Base-by-base conservation (phyloP, 2,113 vertebrate genomes). In the Tragelaphus imberbis region DNA sequence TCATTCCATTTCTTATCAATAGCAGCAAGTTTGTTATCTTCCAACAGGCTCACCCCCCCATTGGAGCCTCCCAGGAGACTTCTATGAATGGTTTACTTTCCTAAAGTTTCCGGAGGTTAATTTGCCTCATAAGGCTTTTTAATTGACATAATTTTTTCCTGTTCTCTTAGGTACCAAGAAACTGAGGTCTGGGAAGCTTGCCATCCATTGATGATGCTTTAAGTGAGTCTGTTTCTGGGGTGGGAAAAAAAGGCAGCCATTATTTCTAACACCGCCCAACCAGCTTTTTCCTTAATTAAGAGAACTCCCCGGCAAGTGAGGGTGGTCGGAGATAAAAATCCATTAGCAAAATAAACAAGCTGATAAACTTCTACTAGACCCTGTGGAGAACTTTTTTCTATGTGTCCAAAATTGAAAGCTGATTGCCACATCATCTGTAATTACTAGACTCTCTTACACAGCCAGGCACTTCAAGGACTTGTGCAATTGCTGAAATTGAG, bases 21-120 rank as follows among this genome's bases (percentile, higher is more conserved):
- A 40, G 36, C 49, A 65, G 53, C 63, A 59, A n/a, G 27, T 23
- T 27, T 7, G 36, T 21, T 33, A 12, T 95, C 68, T 79, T 7
- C 7, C 30, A 30, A 12, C 4, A 7, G 4, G 2, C 16, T 7
- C n/a, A 27, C 1, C 17, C 0, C 0, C 0, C 3, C 6, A 8
- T 3, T 0, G 0, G 12, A 15, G 23, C 25, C 36, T n/a, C 5
- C 16, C 13, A 19, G 4, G 36, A 7, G 17, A 14, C 3, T 23
- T 3, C 14, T 21, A 7, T 6, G 7, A 21, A 2, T 15, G 9
- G 6, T 61, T 51, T 51, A 1, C 14, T 61, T 30, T 61, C 14
- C 40, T 15, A 27, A 55, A 28, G 5, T 21, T 87, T n/a, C 61
- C 5, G 1, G 14, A 63, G 65, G 90, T 53, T 79, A n/a, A 6